These are phyloP conservation scores for Hetaerina titia DNA, from an alignment of 2,888 invertebrate genomes.

Conservation along the genomic window DNA sequence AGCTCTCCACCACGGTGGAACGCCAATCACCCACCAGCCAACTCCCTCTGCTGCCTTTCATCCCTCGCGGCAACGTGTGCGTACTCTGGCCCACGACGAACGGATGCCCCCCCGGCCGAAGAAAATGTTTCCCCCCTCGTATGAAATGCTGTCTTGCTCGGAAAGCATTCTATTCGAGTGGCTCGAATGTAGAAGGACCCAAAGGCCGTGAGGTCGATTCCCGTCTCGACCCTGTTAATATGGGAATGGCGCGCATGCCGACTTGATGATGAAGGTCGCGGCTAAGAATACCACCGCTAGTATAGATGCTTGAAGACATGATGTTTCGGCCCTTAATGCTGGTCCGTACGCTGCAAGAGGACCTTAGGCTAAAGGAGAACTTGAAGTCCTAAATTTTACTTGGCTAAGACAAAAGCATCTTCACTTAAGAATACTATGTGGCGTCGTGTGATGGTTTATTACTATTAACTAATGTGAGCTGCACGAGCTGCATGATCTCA, in stretches of 20 bases:
- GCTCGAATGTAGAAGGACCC: not conserved
- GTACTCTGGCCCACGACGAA: not conserved
- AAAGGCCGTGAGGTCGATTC: not conserved
- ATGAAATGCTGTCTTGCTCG: not conserved
- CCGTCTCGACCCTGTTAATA: not conserved
- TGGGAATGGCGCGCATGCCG: not conserved
- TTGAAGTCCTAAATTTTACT: no score
- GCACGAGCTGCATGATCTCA: no score
- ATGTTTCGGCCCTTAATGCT: not conserved
- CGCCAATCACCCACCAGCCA: slow-evolving; percentile 4
- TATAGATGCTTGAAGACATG: not conserved
- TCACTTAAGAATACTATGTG: no score
- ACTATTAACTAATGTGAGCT: no score
- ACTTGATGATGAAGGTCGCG: not conserved
- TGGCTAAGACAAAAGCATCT: no score
- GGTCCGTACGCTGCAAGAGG: not conserved
- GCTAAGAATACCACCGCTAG: not conserved
- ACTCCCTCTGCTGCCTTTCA: not conserved
- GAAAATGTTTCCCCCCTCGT: not conserved
- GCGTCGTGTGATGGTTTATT: no score
- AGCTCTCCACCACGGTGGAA: not conserved
- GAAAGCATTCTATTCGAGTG: not conserved
- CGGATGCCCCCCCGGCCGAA: not conserved
- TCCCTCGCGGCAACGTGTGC: not conserved
- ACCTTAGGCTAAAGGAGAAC: no score